These are phyloP conservation scores for Hippocampus kuda DNA, from an alignment of 2,797 vertebrate species.

Conservation along the genomic window DNA sequence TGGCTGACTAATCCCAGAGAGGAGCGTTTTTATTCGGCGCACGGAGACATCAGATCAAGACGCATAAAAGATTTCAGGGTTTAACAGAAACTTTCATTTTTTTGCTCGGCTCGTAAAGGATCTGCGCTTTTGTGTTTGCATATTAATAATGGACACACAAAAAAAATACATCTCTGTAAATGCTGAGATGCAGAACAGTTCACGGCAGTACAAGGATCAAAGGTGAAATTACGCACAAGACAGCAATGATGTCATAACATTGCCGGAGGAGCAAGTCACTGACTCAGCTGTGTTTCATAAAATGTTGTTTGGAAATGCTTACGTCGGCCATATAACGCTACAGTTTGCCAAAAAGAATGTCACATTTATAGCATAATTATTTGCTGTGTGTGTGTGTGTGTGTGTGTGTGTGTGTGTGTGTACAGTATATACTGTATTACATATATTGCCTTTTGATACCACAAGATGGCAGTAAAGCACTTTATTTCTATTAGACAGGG, in stretches of 20 bases:
- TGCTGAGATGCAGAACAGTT: neutral
- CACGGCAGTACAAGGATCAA: neutral
- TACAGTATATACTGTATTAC: too few relatives aligned
- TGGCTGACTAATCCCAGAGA: slow-evolving; percentile 16
- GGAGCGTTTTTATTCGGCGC: slow-evolving; percentile 18
- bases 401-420: too few relatives aligned
- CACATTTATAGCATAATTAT: too few relatives aligned
- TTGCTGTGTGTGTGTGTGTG: too few relatives aligned
- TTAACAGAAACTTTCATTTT: neutral
- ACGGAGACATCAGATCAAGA: slow-evolving; percentile 15
- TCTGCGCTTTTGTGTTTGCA: neutral
- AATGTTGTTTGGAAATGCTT: neutral
- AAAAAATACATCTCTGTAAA: neutral
- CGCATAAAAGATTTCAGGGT: slow-evolving; percentile 3
- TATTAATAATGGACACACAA: neutral
- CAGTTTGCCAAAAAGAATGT: neutral
- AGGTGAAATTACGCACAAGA: neutral
- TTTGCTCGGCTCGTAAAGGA: neutral
- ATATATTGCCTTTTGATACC: too few relatives aligned
- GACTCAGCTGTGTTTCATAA: neutral
- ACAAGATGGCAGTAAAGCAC: too few relatives aligned
- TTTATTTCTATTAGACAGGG: too few relatives aligned
- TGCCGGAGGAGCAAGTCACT: neutral
- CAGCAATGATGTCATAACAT: neutral
- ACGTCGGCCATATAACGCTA: neutral